Conservation (phyloP, 1,140 invertebrate species). For the Magallana gigas region DNA sequence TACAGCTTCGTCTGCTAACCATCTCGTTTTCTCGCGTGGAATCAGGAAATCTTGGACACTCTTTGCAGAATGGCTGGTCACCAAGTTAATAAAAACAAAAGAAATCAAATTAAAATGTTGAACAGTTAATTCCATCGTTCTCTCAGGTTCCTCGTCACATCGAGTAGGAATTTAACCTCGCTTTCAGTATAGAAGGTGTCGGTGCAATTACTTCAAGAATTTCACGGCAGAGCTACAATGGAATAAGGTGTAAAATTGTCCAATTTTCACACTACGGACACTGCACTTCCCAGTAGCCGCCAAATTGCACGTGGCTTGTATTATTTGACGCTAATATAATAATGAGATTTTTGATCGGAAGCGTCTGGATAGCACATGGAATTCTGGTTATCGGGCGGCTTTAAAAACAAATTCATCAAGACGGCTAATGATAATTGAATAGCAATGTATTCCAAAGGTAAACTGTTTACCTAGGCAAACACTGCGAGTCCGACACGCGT, state of each 20-base stretch:
- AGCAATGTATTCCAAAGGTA: conserved; percentile 31
- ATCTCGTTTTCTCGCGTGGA: neutral
- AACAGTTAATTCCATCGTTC: neutral
- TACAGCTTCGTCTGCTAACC: neutral
- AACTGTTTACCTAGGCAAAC: neutral
- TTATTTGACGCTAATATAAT: conserved; percentile 37
- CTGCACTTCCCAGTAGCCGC: neutral
- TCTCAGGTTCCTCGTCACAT: neutral
- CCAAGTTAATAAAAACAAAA: neutral
- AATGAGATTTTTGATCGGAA: conserved; percentile 31
- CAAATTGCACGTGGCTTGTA: conserved; percentile 1
- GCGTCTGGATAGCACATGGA: neutral
- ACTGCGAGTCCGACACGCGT: neutral
- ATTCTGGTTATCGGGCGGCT: conserved; percentile 15
- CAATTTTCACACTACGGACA: conserved; percentile 20
- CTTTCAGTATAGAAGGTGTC: neutral
- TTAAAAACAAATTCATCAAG: conserved; percentile 38
- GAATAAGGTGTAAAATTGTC: conserved; percentile 29
- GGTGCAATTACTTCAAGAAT: neutral
- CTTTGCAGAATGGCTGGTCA: neutral
- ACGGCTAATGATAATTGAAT: conserved; percentile 26
- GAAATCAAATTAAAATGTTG: neutral
- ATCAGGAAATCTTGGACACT: neutral
- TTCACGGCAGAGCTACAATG: neutral
- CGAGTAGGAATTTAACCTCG: neutral